phyloP scores from a whole-genome alignment of 2,888 invertebrate genomes.

The Pseudanteris insignis region DNA sequence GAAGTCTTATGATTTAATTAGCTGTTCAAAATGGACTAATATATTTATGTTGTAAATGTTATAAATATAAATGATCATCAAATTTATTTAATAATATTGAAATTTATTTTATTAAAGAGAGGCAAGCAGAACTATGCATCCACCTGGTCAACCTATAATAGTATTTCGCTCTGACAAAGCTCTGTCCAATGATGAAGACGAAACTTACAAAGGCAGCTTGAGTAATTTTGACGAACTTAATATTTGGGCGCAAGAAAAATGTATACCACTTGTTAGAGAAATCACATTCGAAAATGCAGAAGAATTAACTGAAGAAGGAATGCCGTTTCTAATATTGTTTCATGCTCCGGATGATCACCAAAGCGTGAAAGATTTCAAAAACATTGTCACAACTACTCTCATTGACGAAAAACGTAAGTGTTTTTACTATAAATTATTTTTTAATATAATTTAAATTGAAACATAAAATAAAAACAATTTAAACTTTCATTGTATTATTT shows the following conservation, averaged over 20 bases:
- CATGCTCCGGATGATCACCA: constrained; percentile 84
- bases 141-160: constrained; percentile 80
- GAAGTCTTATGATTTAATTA: too few species aligned
- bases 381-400: constrained; percentile 80
- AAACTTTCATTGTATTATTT: too few species aligned
- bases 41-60: too few species aligned
- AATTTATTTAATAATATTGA: not conserved
- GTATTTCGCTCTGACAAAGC: constrained; percentile 85
- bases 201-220: constrained; percentile 81
- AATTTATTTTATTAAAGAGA: constrained; percentile 63
- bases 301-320: constrained; percentile 96
- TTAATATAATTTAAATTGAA: too few species aligned
- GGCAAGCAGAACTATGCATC: constrained; percentile 84
- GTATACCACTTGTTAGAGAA: constrained; percentile 95
- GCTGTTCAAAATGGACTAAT: too few species aligned
- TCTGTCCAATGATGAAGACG: constrained; percentile 82
- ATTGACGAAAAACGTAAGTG: constrained; percentile 89
- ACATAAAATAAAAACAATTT: too few species aligned
- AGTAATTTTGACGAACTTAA: constrained; percentile 84
- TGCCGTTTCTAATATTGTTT: constrained; percentile 98
- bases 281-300: constrained; percentile 99
- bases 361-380: constrained; percentile 86
- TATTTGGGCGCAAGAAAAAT: constrained; percentile 90
- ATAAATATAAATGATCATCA: too few species aligned
- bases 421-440: too few species aligned